Percentiles rank a stretch among this genome's conserved stretches.
Evolutionary conservation across 2,888 invertebrate genomes (phyloP).

Genomic region (Tetrapedia diversipes): DNA sequence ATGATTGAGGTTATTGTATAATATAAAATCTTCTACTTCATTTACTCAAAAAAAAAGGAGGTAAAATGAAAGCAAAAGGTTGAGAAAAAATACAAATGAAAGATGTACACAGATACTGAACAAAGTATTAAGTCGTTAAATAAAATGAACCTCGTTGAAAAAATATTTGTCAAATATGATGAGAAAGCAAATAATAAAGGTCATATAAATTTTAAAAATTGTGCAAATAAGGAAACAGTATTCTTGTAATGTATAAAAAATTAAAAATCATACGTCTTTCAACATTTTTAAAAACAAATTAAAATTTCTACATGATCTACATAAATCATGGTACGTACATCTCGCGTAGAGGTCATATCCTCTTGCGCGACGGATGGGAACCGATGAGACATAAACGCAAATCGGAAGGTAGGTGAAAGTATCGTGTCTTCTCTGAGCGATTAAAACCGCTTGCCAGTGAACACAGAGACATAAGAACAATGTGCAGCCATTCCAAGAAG

Average conservation of each 20-base stretch:
- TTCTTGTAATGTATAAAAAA: conserved; percentile 1
- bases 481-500: conserved; percentile 75
- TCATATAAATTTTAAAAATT: not conserved
- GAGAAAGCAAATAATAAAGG: not conserved
- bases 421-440: conserved; percentile 58
- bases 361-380: conserved; percentile 51
- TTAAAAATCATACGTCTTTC: not conserved
- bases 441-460: conserved; percentile 62
- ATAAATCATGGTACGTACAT: conserved; percentile 57
- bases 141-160: not conserved
- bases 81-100: not conserved
- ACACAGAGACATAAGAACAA: conserved; percentile 67
- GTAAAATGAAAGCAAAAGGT: not conserved
- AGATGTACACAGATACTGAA: not conserved
- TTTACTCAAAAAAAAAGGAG: not conserved
- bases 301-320: conserved; percentile 27
- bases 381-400: conserved; percentile 58
- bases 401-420: conserved; percentile 68
- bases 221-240: not conserved
- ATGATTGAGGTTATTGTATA: conserved; percentile 32
- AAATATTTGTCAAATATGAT: conserved; percentile 2
- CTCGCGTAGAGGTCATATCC: conserved; percentile 61
- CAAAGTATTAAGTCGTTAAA: not conserved
- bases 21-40: not conserved
- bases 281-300: conserved; percentile 25